Base-by-base conservation (phyloP, 1,140 invertebrate species). In the Eriosoma lanigerum region DNA sequence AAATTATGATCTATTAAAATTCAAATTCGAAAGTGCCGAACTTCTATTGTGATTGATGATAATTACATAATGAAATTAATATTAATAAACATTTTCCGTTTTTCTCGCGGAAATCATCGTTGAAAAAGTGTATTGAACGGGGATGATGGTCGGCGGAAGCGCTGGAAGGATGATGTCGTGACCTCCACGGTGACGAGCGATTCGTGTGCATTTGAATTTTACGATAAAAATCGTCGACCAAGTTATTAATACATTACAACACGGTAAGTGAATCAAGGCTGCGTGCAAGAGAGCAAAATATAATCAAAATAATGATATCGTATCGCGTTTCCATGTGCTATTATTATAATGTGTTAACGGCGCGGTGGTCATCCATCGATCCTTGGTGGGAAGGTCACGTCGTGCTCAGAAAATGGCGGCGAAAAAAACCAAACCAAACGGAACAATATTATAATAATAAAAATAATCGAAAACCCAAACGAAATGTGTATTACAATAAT, bases 301-400 rank as follows among this genome's bases (percentile, higher is more conserved):
- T 29, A 8, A 56, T 56, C n/a, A 54, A 24, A 3, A 26, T 29
- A 60, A 26, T 26, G 12, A 24, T 24, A 26, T 26, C 56, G 15
- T 38, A 38, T 4, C 32, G 32, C 32, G 32, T 38, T 38, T 38
- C 8, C n/a, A n/a, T n/a, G n/a, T n/a, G n/a, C n/a, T n/a, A n/a
- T n/a, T 15, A 24, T 38, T 17, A 60, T 60, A 26, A 21, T 21
- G 38, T 21, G 44, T 21, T 17, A 24, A n/a, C 13, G 24, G 17
- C 58, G 32, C 46, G 26, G 6, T 3, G 8, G 68, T 26, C 38
- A 48, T 9, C 17, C 58, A 32, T 17, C 19, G 24, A 50, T 72
- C 46, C 46, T 72, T 72, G 68, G 68, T 29, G 68, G 68, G 68
- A 72, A 72, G 68, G 68, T 29, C 68, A 17, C 8, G 48, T 52